Conservation (phyloP, 2,888 invertebrate species). For the Dryococelus australis region DNA sequence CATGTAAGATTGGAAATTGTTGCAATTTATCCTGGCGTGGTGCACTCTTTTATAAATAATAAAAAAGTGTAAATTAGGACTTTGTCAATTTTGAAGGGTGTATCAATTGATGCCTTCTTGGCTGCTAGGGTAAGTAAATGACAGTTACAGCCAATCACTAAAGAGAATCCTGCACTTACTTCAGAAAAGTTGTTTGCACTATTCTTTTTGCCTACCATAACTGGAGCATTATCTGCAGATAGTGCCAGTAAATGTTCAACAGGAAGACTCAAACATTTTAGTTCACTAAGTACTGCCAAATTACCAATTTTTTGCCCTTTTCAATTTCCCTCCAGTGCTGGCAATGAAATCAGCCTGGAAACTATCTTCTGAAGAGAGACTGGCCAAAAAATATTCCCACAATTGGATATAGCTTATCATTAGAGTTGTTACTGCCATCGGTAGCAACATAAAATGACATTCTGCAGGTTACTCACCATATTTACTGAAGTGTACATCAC, state of each 20-base stretch:
- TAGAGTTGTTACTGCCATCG: neutral
- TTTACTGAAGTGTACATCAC: too few relatives aligned
- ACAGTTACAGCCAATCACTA: neutral
- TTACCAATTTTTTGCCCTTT: neutral
- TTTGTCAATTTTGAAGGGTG: neutral
- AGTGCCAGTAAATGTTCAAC: neutral
- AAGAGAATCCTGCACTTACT: too few relatives aligned
- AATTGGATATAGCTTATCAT: neutral
- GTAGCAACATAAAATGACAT: neutral
- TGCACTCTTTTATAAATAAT: neutral
- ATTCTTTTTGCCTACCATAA: neutral
- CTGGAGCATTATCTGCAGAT: neutral
- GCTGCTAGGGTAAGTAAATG: neutral
- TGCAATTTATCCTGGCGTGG: neutral
- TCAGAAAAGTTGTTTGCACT: too few relatives aligned
- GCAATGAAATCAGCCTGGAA: neutral
- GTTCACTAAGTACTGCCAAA: neutral
- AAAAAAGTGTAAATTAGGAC: neutral
- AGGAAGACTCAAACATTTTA: neutral
- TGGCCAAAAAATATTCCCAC: neutral
- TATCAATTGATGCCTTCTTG: neutral
- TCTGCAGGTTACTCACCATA: neutral
- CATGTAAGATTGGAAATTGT: neutral
- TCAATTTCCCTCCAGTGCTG: neutral
- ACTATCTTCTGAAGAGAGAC: neutral